These are phyloP conservation scores for Erebia epiphron DNA, from an alignment of 2,888 invertebrate genomes.

Conservation along the genomic window DNA sequence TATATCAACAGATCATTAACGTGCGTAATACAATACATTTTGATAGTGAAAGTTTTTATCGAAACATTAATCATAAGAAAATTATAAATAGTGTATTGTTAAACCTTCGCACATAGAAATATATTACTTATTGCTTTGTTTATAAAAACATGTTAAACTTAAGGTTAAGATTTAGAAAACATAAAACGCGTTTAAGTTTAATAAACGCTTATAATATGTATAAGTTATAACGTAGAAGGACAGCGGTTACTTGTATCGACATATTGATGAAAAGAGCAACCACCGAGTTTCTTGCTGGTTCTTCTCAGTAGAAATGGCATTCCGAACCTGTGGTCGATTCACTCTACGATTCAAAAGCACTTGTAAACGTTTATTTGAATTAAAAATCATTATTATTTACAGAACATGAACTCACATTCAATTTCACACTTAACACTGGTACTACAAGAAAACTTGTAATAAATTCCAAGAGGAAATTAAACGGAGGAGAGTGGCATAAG, in stretches of 20 bases:
- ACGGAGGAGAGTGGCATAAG: slow-evolving; percentile 98
- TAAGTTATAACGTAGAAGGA: no score
- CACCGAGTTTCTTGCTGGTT: no score
- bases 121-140: neutral
- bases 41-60: slow-evolving; percentile 12
- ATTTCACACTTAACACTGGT: slow-evolving; percentile 93
- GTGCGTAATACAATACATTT: neutral
- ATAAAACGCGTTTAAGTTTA: no score
- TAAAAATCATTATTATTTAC: no score
- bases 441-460: slow-evolving; percentile 92
- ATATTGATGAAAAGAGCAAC: no score
- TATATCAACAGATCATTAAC: neutral
- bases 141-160: neutral
- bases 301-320: no score
- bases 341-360: no score
- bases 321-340: no score
- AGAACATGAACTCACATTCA: slow-evolving; percentile 94
- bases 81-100: neutral
- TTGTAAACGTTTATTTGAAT: no score
- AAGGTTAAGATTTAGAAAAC: no score
- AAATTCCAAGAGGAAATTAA: slow-evolving; percentile 90
- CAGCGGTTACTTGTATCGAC: no score
- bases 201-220: no score
- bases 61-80: neutral
- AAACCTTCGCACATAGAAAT: neutral